Conservation (phyloP, 2,797 vertebrate genomes). For the Carduelis carduelis region DNA sequence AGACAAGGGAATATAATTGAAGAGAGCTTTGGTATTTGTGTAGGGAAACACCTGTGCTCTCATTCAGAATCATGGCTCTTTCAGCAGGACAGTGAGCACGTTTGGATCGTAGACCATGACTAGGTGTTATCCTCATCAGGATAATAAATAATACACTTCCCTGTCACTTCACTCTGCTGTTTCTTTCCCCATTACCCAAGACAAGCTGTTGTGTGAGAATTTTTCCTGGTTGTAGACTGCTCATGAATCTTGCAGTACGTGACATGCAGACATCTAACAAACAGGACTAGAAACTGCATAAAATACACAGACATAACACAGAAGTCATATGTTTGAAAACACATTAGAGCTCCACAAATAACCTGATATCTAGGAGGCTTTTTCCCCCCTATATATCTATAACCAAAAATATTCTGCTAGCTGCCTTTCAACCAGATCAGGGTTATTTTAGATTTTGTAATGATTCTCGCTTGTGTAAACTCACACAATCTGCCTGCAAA, state of each 20-base stretch:
- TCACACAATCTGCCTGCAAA: background rate
- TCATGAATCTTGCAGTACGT: slow-evolving; percentile 54
- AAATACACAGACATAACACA: slow-evolving; percentile 13
- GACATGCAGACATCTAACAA: slow-evolving; percentile 38
- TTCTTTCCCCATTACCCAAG: slow-evolving; percentile 28
- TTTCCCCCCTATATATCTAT: background rate
- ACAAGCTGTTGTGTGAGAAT: slow-evolving; percentile 53
- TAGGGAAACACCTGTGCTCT: background rate
- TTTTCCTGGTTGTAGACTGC: slow-evolving; percentile 20
- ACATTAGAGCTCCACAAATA: slow-evolving; percentile 15
- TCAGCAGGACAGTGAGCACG: background rate
- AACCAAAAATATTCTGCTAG: slow-evolving; percentile 7
- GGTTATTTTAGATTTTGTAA: slow-evolving; percentile 38
- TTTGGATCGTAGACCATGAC: background rate
- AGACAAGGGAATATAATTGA: background rate
- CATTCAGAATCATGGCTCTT: background rate
- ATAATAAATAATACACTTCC: slow-evolving; percentile 39
- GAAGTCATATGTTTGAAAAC: slow-evolving; percentile 26
- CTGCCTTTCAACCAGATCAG: background rate
- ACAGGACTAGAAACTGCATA: slow-evolving; percentile 27
- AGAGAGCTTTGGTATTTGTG: background rate
- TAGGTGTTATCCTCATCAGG: background rate
- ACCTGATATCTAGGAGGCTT: background rate
- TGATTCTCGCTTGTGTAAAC: slow-evolving; percentile 24
- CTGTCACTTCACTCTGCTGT: background rate